These are phyloP conservation scores for Chymomyza costata DNA, from an alignment of 1,140 invertebrate species.

Conservation along the genomic window DNA sequence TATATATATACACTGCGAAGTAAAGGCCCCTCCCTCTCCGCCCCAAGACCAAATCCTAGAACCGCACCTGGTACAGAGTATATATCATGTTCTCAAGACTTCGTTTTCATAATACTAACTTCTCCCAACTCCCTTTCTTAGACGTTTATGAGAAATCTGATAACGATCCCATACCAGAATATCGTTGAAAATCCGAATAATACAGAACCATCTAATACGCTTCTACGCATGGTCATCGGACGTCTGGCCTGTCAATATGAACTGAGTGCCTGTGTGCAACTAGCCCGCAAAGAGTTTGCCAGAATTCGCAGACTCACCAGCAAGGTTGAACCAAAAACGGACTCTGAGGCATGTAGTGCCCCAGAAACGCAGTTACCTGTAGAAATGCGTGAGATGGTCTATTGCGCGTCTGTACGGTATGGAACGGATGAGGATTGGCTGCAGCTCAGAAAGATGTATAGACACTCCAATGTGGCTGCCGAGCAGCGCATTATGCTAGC, in stretches of 20 bases:
- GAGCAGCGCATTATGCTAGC: constrained; percentile 80
- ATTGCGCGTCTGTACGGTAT: constrained; percentile 83
- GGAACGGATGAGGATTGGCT: constrained; percentile 84
- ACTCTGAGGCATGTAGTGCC: constrained; percentile 76
- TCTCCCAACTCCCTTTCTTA: no score
- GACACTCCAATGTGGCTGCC: constrained; percentile 79
- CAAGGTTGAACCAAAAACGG: no score
- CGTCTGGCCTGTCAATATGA: constrained; percentile 78
- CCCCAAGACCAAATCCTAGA: no score
- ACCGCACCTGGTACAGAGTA: no score
- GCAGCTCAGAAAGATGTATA: constrained; percentile 84
- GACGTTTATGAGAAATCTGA: neutral
- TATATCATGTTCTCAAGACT: no score
- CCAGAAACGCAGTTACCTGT: constrained; percentile 80
- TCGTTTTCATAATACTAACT: no score
- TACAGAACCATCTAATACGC: constrained; percentile 77
- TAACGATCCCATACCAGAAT: constrained; percentile 76
- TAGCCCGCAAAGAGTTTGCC: constrained; percentile 78
- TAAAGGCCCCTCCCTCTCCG: no score
- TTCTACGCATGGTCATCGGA: constrained; percentile 76
- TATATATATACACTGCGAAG: no score
- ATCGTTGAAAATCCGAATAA: constrained; percentile 74
- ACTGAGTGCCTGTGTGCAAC: constrained; percentile 78
- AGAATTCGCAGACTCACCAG: constrained; percentile 77
- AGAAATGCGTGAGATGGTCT: constrained; percentile 82